These are phyloP conservation scores for Lepus timidus DNA, from an alignment of 2,113 vertebrate genomes.

Conservation along the genomic window DNA sequence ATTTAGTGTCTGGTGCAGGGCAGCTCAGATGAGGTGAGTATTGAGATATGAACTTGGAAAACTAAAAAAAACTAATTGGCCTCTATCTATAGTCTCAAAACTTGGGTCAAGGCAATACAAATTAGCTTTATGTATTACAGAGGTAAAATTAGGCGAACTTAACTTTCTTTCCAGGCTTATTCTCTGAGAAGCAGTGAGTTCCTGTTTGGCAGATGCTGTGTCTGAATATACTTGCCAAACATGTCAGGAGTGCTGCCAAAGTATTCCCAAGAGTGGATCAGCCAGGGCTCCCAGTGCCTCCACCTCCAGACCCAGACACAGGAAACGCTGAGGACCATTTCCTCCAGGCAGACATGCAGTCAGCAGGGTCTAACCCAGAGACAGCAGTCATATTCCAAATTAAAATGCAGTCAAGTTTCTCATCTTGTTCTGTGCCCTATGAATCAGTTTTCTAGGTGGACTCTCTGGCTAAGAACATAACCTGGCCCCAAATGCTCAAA, in stretches of 20 bases:
- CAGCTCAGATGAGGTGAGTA: background rate
- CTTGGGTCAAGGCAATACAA: background rate
- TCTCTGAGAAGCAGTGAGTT: background rate
- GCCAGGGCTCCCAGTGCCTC: background rate
- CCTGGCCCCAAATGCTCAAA: conserved; percentile 9
- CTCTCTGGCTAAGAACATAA: conserved; percentile 46
- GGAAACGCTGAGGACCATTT: background rate
- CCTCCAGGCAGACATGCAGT: background rate
- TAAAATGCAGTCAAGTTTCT: conserved; percentile 37
- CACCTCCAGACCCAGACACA: background rate
- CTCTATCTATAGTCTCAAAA: background rate
- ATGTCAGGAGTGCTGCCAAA: background rate
- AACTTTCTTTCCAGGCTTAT: background rate
- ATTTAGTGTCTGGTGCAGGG: background rate
- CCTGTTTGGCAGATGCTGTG: background rate
- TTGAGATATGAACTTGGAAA: background rate
- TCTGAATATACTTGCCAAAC: background rate
- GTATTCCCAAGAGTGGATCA: background rate
- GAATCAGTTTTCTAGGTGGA: background rate
- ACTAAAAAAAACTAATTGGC: background rate
- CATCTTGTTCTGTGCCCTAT: background rate
- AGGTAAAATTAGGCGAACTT: background rate
- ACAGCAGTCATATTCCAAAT: background rate
- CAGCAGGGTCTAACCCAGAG: background rate
- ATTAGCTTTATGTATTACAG: background rate